phyloP scores from a whole-genome alignment of 2,888 invertebrate genomes.

The Polylopha cassiicola region DNA sequence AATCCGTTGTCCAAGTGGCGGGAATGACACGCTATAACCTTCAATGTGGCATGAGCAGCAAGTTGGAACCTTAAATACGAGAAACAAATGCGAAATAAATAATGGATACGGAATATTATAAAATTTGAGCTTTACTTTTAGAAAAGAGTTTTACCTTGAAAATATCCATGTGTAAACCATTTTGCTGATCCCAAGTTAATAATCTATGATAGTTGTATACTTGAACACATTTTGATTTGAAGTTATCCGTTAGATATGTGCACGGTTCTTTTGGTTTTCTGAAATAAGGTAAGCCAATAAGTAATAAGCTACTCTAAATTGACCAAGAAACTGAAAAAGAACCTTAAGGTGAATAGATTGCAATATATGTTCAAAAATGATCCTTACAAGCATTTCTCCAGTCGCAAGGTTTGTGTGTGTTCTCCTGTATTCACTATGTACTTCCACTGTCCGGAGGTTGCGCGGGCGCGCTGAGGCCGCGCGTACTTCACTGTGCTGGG shows the following conservation, averaged over 20 bases:
- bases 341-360: neutral
- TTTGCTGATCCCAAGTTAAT: slow-evolving; percentile 87
- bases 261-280: slow-evolving; percentile 86
- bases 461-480: slow-evolving; percentile 86
- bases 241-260: slow-evolving; percentile 86
- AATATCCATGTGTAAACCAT: slow-evolving; percentile 89
- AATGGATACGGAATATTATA: neutral
- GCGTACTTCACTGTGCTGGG: slow-evolving; percentile 87
- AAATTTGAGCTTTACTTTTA: neutral
- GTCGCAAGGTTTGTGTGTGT: slow-evolving; percentile 87
- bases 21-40: slow-evolving; percentile 83
- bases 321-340: neutral
- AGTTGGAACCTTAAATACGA: slow-evolving; percentile 81
- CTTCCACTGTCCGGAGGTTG: slow-evolving; percentile 89
- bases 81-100: slow-evolving; percentile 3
- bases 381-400: slow-evolving; percentile 88
- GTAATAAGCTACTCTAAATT: no score
- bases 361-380: neutral
- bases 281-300: no score
- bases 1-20: slow-evolving; percentile 77
- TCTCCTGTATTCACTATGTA: slow-evolving; percentile 91
- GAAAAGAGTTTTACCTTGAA: slow-evolving; percentile 78
- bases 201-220: slow-evolving; percentile 90
- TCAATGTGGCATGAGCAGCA: slow-evolving; percentile 90
- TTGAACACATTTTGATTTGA: slow-evolving; percentile 88